Conservation (phyloP, 2,113 vertebrate genomes). For the Lucifuga dentata region DNA sequence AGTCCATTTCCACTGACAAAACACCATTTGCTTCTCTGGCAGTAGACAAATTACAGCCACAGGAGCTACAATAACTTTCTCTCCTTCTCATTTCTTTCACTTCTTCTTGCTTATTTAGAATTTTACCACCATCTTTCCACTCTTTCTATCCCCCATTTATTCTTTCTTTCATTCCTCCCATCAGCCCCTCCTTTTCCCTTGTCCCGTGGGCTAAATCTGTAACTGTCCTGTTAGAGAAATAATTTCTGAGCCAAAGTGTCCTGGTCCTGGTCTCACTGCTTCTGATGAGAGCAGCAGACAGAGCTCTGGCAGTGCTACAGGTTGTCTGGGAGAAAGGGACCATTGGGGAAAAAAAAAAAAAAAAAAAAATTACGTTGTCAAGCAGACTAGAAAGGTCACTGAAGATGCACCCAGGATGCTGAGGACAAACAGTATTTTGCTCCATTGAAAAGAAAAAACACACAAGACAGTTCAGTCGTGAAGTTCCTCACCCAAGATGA, state of each 20-base stretch:
- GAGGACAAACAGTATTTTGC: constrained; percentile 30
- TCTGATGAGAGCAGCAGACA: constrained; percentile 79
- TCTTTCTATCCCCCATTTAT: constrained; percentile 7
- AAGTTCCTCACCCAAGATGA: constrained; percentile 2
- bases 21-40: constrained; percentile 12
- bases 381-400: constrained; percentile 63
- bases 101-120: constrained; percentile 19
- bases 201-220: constrained; percentile 68
- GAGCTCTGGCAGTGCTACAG: constrained; percentile 62
- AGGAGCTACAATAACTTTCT: constrained; percentile 30
- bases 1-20: constrained; percentile 34
- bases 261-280: constrained; percentile 42
- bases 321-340: constrained; percentile 54
- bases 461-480: not conserved
- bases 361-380: constrained; percentile 66
- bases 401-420: constrained; percentile 39
- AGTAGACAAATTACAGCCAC: constrained; percentile 40
- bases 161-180: constrained; percentile 39
- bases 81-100: not conserved
- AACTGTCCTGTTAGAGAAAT: constrained; percentile 56
- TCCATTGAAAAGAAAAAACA: constrained; percentile 15
- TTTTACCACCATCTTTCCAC: not conserved
- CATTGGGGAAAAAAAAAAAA: constrained; percentile 59
- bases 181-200: constrained; percentile 32
- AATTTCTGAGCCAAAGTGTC: constrained; percentile 65